A percentile compares a stretch with the other conserved stretches of the same genome.
These are phyloP conservation scores for Sitta carolinensis DNA, from an alignment of 2,797 vertebrate genomes.

Conservation along the genomic window DNA sequence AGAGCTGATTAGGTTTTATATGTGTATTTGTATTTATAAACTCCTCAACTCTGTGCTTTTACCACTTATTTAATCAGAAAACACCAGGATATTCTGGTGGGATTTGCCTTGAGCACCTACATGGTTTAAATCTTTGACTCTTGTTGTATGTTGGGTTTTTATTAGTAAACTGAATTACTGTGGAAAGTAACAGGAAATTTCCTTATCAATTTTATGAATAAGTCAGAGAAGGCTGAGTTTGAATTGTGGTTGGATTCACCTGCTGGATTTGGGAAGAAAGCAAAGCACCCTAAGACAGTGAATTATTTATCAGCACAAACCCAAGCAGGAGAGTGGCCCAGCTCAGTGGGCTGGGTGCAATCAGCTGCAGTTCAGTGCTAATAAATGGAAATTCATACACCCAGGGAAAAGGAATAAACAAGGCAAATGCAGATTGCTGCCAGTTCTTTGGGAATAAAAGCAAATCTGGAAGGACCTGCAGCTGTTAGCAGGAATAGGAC, in stretches of 20 bases:
- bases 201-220: background rate
- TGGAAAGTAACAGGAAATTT: background rate
- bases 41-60: background rate
- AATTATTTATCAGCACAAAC: conserved; percentile 62
- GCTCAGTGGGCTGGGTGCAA: conserved; percentile 46
- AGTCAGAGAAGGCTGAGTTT: background rate
- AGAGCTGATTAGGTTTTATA: background rate
- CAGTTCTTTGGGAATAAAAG: conserved; percentile 26
- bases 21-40: background rate
- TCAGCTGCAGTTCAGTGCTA: conserved; percentile 52
- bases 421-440: conserved; percentile 35
- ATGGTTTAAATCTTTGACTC: background rate
- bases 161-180: background rate
- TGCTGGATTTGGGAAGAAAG: background rate
- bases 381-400: conserved; percentile 68
- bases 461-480: background rate
- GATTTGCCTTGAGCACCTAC: background rate
- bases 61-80: background rate
- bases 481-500: background rate
- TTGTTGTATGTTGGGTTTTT: background rate
- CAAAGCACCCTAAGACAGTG: conserved; percentile 10
- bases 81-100: background rate
- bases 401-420: conserved; percentile 53
- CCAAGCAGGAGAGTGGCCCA: background rate
- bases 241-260: background rate